phyloP scores from a whole-genome alignment of 2,797 vertebrate species.

The Dicrostonyx torquatus region DNA sequence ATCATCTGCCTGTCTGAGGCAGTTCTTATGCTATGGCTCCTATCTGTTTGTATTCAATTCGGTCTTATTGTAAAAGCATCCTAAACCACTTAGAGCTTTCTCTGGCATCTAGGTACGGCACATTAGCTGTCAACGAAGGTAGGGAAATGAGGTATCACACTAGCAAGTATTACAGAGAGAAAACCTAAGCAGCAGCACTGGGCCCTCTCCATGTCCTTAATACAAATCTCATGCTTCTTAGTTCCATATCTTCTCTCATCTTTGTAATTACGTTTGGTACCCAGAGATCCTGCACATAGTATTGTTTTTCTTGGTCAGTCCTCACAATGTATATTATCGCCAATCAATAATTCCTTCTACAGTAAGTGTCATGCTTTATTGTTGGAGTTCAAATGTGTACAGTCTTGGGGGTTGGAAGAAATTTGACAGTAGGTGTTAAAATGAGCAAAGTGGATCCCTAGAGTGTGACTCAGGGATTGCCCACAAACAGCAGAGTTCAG shows the following conservation, averaged over 20 bases:
- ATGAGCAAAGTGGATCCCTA: background rate
- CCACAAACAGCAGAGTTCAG: background rate
- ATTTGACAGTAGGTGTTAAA: background rate
- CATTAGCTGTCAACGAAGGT: background rate
- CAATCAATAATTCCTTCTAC: background rate
- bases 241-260: background rate
- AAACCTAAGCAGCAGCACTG: background rate
- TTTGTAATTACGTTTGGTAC: background rate
- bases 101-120: background rate
- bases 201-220: background rate
- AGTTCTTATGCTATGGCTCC: background rate
- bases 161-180: background rate
- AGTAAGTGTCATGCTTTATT: background rate
- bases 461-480: background rate
- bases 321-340: background rate
- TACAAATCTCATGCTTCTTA: background rate
- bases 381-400: background rate
- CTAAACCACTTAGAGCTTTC: background rate
- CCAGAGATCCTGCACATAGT: background rate
- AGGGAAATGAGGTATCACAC: background rate
- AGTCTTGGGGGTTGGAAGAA: background rate
- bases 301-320: background rate
- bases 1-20: background rate
- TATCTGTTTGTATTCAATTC: background rate
- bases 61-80: background rate